Conservation (phyloP, 35 echinoderm and acorn worm genomes). For the Heliocidaris erythrogramma region DNA sequence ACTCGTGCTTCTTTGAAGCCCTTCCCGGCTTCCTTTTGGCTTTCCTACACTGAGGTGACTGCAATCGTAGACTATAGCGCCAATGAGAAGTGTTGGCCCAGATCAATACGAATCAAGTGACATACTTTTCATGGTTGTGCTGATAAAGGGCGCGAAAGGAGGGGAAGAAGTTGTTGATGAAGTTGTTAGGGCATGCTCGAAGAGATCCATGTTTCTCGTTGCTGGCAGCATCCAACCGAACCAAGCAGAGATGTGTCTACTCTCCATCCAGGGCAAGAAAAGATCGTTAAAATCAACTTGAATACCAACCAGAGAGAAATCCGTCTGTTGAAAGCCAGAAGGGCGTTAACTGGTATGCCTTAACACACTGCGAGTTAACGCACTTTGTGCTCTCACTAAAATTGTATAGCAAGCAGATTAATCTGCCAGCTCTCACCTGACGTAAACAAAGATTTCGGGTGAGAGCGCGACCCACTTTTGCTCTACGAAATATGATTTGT, state of each 20-base stretch:
- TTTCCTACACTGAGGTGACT: background rate
- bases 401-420: too few relatives aligned
- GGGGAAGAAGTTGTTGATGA: background rate
- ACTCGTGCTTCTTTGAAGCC: background rate
- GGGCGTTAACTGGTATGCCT: too few relatives aligned
- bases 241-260: background rate
- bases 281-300: slow-evolving; percentile 9
- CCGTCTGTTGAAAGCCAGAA: too few relatives aligned
- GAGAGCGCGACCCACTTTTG: too few relatives aligned
- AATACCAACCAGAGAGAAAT: background rate
- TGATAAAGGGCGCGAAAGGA: background rate
- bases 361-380: too few relatives aligned
- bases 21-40: background rate
- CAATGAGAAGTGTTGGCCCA: background rate
- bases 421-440: too few relatives aligned
- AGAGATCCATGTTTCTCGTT: background rate
- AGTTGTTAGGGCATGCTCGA: background rate
- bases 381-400: too few relatives aligned
- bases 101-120: background rate
- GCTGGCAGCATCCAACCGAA: background rate
- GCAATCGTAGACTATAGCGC: background rate
- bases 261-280: background rate
- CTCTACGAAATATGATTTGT: too few relatives aligned
- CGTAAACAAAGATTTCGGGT: too few relatives aligned
- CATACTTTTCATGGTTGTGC: background rate